Conservation (phyloP, 2,797 vertebrate genomes). For the Sebastes minor region DNA sequence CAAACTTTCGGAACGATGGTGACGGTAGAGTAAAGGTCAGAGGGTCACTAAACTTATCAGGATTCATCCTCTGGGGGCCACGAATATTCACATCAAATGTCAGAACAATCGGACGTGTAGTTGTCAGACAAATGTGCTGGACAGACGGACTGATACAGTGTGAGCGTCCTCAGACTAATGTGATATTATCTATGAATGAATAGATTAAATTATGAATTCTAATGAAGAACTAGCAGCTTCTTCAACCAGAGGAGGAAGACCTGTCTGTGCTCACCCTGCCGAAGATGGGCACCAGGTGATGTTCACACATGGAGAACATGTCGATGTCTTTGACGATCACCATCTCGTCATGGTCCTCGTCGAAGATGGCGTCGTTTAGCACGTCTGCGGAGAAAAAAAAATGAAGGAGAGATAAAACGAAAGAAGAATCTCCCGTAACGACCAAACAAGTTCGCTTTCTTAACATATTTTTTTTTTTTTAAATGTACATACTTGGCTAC, state of each 20-base stretch:
- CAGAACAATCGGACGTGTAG: neutral
- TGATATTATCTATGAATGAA: neutral
- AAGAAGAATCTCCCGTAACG: neutral
- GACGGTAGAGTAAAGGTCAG: neutral
- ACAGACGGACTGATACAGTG: neutral
- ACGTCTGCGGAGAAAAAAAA: constrained; percentile 84
- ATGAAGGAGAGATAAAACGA: neutral
- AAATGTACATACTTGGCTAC: neutral
- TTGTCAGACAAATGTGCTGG: neutral
- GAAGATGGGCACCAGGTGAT: constrained; percentile 96
- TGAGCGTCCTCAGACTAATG: neutral
- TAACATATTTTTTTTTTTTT: neutral
- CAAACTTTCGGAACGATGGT: neutral
- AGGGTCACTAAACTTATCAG: neutral
- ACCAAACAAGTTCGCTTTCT: no score
- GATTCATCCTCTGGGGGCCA: neutral
- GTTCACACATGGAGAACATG: constrained; percentile 99
- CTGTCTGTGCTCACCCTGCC: constrained; percentile 87
- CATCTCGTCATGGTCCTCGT: constrained; percentile 99
- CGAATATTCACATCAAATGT: neutral
- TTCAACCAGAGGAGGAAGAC: neutral
- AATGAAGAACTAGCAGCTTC: neutral
- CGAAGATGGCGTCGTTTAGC: constrained; percentile 96
- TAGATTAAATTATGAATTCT: neutral
- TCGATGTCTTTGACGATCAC: constrained; percentile 99